A percentile compares a stretch with the other conserved stretches of the same genome.
Conservation (phyloP, 2,888 invertebrate genomes). For the Drosophila kambysellisi region DNA sequence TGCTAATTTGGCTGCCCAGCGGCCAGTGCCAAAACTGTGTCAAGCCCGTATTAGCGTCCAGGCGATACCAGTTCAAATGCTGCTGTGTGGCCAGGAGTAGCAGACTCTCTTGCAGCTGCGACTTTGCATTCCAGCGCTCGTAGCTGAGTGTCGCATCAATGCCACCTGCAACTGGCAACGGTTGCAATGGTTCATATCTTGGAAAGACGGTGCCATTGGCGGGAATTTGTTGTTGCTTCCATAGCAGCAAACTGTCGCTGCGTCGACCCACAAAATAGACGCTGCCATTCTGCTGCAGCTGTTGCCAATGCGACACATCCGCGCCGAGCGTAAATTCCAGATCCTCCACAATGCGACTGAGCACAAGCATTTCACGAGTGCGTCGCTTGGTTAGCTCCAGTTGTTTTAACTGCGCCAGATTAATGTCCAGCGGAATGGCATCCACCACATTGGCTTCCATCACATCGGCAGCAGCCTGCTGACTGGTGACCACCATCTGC, state of each 20-base stretch:
- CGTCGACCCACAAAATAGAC: conserved; percentile 80
- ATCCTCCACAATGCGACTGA: conserved; percentile 81
- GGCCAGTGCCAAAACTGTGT: conserved; percentile 79
- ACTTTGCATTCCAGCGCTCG: conserved; percentile 74
- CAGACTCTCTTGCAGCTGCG: conserved; percentile 68
- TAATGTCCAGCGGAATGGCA: conserved; percentile 52
- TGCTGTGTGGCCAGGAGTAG: conserved; percentile 65
- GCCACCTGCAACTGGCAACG: conserved; percentile 47
- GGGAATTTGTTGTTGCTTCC: conserved; percentile 50
- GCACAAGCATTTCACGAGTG: conserved; percentile 78
- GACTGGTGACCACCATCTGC: conserved; percentile 52
- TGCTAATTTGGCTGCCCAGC: conserved; percentile 61
- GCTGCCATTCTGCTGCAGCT: conserved; percentile 68
- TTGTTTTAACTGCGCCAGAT: conserved; percentile 71
- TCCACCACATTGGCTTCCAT: conserved; percentile 72
- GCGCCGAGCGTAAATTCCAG: conserved; percentile 70
- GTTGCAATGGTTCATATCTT: conserved; percentile 46
- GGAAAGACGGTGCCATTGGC: conserved; percentile 15
- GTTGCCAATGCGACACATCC: conserved; percentile 80
- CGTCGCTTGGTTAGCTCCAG: conserved; percentile 76
- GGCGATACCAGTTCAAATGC: conserved; percentile 78
- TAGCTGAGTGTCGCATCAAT: conserved; percentile 70
- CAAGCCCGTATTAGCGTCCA: conserved; percentile 45
- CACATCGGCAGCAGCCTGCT: not conserved
- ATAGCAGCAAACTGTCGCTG: conserved; percentile 63